A percentile compares a stretch with the other conserved stretches of the same genome.
These are phyloP conservation scores for Nyctibius grandis DNA, from an alignment of 2,797 vertebrate genomes.

Conservation along the genomic window DNA sequence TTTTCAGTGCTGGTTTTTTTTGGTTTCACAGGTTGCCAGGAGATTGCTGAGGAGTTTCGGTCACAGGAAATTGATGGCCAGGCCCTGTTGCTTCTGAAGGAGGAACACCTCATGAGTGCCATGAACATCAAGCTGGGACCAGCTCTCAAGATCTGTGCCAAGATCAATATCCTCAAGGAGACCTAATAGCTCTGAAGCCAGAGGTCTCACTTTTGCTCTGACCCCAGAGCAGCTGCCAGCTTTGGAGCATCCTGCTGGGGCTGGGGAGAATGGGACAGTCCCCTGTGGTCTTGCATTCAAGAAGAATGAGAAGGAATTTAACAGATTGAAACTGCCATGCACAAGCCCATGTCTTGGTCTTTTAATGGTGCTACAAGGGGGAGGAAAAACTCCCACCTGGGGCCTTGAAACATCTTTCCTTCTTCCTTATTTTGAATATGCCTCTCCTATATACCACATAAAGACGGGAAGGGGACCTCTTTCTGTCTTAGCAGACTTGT, in stretches of 20 bases:
- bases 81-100: constrained; percentile 93
- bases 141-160: constrained; percentile 97
- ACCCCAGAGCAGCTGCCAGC: constrained; percentile 31
- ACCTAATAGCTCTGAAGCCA: constrained; percentile 70
- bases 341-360: constrained; percentile 27
- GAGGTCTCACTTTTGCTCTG: background rate
- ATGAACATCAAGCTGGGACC: constrained; percentile 98
- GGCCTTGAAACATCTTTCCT: constrained; percentile 32
- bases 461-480: background rate
- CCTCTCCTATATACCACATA: background rate
- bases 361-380: constrained; percentile 66
- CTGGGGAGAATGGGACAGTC: background rate
- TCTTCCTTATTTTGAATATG: constrained; percentile 9
- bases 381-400: background rate
- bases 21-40: constrained; percentile 84
- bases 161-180: constrained; percentile 95
- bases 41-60: constrained; percentile 93
- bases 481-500: background rate
- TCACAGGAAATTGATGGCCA: constrained; percentile 98
- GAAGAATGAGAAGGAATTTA: constrained; percentile 37
- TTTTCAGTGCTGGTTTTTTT: background rate
- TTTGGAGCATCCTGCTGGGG: constrained; percentile 17
- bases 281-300: constrained; percentile 1
- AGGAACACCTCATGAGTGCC: constrained; percentile 97
- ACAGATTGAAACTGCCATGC: background rate